Evolutionary conservation across 2,888 invertebrate species (phyloP).

Genomic region (Mystacides longicornis): DNA sequence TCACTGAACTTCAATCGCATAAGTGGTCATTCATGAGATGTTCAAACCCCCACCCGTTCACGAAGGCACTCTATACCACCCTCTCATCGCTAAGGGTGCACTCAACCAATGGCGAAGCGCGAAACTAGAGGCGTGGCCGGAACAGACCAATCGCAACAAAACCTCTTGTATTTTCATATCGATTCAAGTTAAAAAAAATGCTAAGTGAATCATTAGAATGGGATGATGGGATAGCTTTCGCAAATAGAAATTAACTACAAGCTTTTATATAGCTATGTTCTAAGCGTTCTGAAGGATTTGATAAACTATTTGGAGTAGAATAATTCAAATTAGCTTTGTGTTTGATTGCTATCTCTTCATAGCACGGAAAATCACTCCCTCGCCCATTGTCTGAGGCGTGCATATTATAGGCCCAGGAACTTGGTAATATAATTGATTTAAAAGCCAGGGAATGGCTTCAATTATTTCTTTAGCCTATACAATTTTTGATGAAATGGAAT

Average conservation of each 20-base stretch:
- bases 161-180: slow-evolving; percentile 18
- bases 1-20: slow-evolving; percentile 15
- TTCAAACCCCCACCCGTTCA: slow-evolving; percentile 38
- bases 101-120: slow-evolving; percentile 37
- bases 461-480: too few relatives aligned
- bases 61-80: slow-evolving; percentile 40
- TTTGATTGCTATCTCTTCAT: slow-evolving; percentile 13
- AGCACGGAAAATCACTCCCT: slow-evolving; percentile 15
- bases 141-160: slow-evolving; percentile 35
- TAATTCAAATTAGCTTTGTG: slow-evolving; percentile 6
- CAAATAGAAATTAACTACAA: slow-evolving; percentile 1
- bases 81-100: slow-evolving; percentile 46
- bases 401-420: too few relatives aligned
- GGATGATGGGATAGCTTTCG: slow-evolving; percentile 1
- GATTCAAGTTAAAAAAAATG: slow-evolving; percentile 20
- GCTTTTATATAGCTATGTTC: slow-evolving; percentile 9
- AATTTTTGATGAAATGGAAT: too few relatives aligned
- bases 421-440: too few relatives aligned
- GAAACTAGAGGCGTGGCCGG: slow-evolving; percentile 40
- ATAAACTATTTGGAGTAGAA: slow-evolving; percentile 13
- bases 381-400: too few relatives aligned
- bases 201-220: slow-evolving; percentile 21
- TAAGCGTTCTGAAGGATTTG: slow-evolving; percentile 13
- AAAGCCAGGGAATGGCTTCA: too few relatives aligned
- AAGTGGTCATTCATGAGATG: slow-evolving; percentile 14